Conservation (phyloP, 2,113 vertebrate species). For the Benitochromis conjunctus region DNA sequence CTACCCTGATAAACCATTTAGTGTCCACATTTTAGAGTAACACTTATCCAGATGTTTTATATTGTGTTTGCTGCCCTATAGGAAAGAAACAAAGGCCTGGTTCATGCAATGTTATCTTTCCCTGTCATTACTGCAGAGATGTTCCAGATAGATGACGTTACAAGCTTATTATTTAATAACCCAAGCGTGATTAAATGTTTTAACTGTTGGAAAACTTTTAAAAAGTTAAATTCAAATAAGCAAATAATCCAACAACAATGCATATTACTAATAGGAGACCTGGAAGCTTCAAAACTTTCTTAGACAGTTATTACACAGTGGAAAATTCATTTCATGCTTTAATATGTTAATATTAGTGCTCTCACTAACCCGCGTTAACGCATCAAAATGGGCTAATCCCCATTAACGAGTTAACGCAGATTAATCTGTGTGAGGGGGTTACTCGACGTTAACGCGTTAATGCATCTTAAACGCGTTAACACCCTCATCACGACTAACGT, state of each 20-base stretch:
- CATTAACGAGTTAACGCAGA: no score
- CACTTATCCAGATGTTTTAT: neutral
- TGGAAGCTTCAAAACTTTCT: neutral
- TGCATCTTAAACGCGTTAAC: no score
- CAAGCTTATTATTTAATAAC: neutral
- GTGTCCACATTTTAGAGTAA: neutral
- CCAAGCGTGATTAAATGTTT: no score
- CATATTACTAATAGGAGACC: neutral
- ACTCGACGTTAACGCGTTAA: no score
- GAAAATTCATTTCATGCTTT: neutral
- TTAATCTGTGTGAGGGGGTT: no score
- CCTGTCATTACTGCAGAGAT: neutral
- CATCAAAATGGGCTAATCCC: no score
- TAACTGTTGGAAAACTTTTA: no score
- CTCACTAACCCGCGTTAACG: no score
- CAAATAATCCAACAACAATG: neutral
- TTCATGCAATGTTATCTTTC: neutral
- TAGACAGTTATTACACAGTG: neutral
- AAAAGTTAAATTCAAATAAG: neutral
- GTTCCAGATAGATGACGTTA: no score
- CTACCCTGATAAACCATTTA: neutral
- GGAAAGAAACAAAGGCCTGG: neutral
- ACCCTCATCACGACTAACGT: no score
- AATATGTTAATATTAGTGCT: neutral
- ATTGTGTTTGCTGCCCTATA: neutral